Percentiles rank a stretch among this genome's conserved stretches.
phyloP scores from a whole-genome alignment of 2,113 vertebrate genomes.

The Alligator sinensis region DNA sequence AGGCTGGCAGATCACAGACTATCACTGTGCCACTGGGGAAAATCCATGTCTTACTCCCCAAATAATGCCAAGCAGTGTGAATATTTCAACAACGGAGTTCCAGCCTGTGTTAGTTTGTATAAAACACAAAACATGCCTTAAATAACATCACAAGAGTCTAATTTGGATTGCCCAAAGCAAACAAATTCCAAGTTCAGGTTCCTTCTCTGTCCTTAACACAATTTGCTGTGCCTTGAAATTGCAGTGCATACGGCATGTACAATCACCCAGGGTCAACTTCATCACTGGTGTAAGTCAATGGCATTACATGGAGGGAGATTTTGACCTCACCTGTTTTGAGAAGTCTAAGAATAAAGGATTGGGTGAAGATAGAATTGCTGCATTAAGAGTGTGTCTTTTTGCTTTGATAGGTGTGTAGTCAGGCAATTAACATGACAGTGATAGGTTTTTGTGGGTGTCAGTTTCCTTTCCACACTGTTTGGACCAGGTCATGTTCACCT shows the following conservation, averaged over 20 bases:
- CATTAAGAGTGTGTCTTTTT: neutral
- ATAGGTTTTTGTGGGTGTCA: neutral
- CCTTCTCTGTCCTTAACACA: neutral
- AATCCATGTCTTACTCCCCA: slow-evolving; percentile 44
- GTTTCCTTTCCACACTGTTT: neutral
- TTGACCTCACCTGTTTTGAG: neutral
- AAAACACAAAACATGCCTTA: slow-evolving; percentile 49
- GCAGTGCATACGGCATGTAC: neutral
- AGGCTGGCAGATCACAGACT: slow-evolving; percentile 76
- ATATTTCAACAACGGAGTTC: slow-evolving; percentile 51
- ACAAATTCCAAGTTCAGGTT: neutral
- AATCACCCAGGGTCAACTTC: neutral
- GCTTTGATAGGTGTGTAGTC: neutral
- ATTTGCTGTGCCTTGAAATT: neutral
- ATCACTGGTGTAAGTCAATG: slow-evolving; percentile 21
- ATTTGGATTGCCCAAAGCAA: slow-evolving; percentile 42
- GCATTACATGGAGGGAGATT: neutral
- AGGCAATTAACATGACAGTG: neutral
- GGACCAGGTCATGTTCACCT: neutral
- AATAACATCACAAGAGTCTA: slow-evolving; percentile 33
- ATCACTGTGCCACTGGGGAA: slow-evolving; percentile 78
- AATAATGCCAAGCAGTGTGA: slow-evolving; percentile 33
- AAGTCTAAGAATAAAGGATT: neutral
- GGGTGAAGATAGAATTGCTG: neutral
- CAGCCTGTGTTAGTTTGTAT: neutral